These are phyloP conservation scores for Macaria liturata DNA, from an alignment of 2,888 invertebrate genomes.

Conservation along the genomic window DNA sequence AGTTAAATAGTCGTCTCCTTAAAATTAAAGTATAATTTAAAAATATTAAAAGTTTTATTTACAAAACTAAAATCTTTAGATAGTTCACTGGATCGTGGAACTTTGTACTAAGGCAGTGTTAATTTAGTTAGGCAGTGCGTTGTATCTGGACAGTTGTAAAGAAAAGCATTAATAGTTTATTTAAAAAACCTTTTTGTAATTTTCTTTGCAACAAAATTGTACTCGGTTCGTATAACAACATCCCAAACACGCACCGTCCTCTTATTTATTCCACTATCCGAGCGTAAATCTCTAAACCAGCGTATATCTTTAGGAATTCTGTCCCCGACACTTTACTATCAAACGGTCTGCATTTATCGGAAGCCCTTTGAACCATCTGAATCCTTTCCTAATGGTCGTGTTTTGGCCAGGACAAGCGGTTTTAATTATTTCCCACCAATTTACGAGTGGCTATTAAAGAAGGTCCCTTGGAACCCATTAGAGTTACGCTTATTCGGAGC, in stretches of 20 bases:
- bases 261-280: slow-evolving; percentile 23
- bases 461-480: slow-evolving; percentile 76
- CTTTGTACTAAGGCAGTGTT: no score
- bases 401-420: slow-evolving; percentile 73
- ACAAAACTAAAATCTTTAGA: no score
- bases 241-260: not conserved
- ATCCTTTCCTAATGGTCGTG: slow-evolving; percentile 72
- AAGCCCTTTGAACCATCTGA: slow-evolving; percentile 70
- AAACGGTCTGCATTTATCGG: slow-evolving; percentile 69
- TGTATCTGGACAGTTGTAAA: no score
- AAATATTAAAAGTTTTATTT: no score
- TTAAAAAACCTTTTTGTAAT: no score
- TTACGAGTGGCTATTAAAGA: slow-evolving; percentile 81
- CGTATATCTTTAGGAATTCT: slow-evolving; percentile 1
- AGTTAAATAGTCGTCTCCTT: no score
- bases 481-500: slow-evolving; percentile 39
- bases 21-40: no score
- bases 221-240: no score
- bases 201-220: no score
- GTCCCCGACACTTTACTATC: slow-evolving; percentile 40
- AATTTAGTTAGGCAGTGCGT: no score
- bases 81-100: no score
- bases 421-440: slow-evolving; percentile 83
- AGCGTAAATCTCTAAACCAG: slow-evolving; percentile 27
- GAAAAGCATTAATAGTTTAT: no score